Base-by-base conservation (phyloP, 2,888 invertebrate genomes). In the Erannis defoliaria region DNA sequence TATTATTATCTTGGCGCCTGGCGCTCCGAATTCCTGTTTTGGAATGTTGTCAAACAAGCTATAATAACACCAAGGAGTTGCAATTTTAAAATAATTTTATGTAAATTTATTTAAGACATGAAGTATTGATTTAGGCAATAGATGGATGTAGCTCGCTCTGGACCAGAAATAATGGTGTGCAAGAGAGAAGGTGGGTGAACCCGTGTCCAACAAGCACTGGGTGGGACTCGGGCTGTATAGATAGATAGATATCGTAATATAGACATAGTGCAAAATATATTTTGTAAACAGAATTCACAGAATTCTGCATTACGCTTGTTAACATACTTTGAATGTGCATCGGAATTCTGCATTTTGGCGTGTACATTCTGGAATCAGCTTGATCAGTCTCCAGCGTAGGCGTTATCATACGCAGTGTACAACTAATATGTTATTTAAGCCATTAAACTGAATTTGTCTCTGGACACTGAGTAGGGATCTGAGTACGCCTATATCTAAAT, bases 401-500 rank as follows among this genome's bases (percentile, higher is more conserved):
- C 51, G 71, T 49, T 55, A 66, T 69, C 62, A 59, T 67, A 68
- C 67, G 66, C 66, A 65, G 65, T 71, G 71, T 77, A 73, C 78
- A 76, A 67, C 71, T 60, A 65, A 69, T 67, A 55, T 65, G 70
- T 71, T 71, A 69, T 70, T 75, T 74, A 82, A 60, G 57, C 77
- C 77, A 81, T 80, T 74, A 43, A 66, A 51, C 61, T 61, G 56
- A 60, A 56, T 56, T 69, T 68, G 68, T 72, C 68, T 70, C 73
- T 64, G 42, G 45, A 68, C 73, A 72, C 65, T 64, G n/a, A 9
- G 29, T 69, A 71, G 10, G 8, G 51, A 69, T 70, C 38, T 62
- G 56, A 68, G 57, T 77, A 70, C 80, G 79, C 77, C 76, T 77
- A 76, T 66, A 71, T 75, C 78, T 82, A 82, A 75, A 78, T 82